Percentiles rank a stretch among this genome's conserved stretches.
Conservation (phyloP, 2,113 vertebrate species). For the Montifringilla adamsi region DNA sequence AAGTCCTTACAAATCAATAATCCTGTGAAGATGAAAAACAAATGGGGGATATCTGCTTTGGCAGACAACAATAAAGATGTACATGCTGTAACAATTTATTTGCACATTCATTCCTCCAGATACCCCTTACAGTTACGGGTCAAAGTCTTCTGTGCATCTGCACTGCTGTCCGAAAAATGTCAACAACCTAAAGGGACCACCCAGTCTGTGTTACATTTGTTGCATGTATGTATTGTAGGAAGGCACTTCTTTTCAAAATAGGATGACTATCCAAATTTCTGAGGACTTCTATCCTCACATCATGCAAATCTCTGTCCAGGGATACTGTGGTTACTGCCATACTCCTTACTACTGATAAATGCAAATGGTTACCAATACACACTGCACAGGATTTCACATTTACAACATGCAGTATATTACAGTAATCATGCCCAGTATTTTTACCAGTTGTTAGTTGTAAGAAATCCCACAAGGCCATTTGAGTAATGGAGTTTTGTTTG, state of each 20-base stretch:
- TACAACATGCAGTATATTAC: not conserved
- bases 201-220: not conserved
- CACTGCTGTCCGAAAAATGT: not conserved
- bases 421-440: not conserved
- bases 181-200: slow-evolving; percentile 6
- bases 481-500: not conserved
- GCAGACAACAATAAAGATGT: not conserved
- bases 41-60: not conserved
- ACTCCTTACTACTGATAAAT: not conserved
- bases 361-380: not conserved
- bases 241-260: not conserved
- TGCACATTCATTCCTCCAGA: slow-evolving; percentile 5
- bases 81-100: not conserved
- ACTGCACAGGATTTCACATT: not conserved
- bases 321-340: not conserved
- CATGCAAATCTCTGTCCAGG: not conserved
- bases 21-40: not conserved
- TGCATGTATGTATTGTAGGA: not conserved
- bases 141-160: not conserved
- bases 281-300: not conserved
- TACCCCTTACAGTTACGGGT: not conserved
- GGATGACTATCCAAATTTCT: not conserved
- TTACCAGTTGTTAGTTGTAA: not conserved
- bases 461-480: not conserved
- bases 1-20: not conserved